These are phyloP conservation scores for Xiphophorus maculatus DNA, from an alignment of 2,113 vertebrate species.

Conservation along the genomic window DNA sequence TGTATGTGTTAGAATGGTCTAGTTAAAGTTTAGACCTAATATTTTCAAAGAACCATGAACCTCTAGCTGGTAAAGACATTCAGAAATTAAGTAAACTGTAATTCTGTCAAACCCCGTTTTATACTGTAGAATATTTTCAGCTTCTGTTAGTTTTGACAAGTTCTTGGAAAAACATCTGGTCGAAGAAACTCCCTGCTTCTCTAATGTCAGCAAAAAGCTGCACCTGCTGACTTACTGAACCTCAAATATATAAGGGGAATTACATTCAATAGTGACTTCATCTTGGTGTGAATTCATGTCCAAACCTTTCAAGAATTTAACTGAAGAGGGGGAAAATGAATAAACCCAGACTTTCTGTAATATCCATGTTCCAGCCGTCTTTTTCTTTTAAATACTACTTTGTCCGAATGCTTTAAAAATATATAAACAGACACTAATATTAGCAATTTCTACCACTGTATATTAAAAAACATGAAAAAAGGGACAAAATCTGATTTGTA, in stretches of 20 bases:
- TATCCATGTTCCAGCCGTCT: background rate
- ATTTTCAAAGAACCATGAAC: no score
- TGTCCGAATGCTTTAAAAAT: background rate
- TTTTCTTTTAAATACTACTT: background rate
- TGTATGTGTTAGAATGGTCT: background rate
- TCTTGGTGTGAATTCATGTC: background rate
- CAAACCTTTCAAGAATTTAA: background rate
- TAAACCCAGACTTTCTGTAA: background rate
- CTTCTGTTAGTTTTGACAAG: background rate
- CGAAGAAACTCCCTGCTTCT: background rate
- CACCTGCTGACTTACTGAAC: background rate
- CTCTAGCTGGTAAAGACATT: background rate
- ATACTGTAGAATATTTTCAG: no score
- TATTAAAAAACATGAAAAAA: conserved; percentile 15
- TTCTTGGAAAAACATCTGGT: background rate
- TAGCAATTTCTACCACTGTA: background rate
- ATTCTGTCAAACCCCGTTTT: background rate
- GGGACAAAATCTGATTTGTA: conserved; percentile 79
- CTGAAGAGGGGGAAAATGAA: background rate
- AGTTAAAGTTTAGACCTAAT: background rate
- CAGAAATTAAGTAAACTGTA: background rate
- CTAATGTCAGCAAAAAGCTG: background rate
- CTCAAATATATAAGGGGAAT: background rate
- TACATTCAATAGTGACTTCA: background rate
- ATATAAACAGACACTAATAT: background rate